Conservation (phyloP, 2,888 invertebrate genomes). For the Caenorhabditis afra region DNA sequence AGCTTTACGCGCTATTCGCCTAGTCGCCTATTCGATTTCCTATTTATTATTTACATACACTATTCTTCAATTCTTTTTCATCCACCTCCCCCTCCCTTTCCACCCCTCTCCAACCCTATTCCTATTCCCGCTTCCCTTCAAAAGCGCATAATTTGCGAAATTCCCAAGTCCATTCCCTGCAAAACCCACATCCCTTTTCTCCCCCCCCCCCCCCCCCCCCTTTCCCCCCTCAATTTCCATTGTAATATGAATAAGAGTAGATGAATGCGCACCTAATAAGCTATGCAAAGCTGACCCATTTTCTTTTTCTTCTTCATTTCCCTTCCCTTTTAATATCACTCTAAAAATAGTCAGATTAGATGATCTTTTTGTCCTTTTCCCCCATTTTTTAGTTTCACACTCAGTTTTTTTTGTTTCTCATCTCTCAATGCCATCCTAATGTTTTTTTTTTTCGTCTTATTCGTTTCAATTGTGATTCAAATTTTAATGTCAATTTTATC, state of each 20-base stretch:
- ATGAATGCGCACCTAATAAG: too few relatives aligned
- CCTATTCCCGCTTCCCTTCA: too few relatives aligned
- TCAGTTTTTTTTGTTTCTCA: not conserved
- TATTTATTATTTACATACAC: slow-evolving; percentile 15
- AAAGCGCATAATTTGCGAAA: slow-evolving; percentile 29
- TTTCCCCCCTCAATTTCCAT: too few relatives aligned
- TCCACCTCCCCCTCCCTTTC: too few relatives aligned
- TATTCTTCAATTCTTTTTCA: slow-evolving; percentile 8
- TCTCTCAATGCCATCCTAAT: slow-evolving; percentile 5
- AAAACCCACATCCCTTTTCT: too few relatives aligned
- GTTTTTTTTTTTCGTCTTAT: slow-evolving; percentile 1
- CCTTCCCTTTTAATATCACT: not conserved
- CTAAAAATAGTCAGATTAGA: slow-evolving; percentile 27
- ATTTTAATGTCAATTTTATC: too few relatives aligned
- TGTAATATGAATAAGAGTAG: too few relatives aligned
- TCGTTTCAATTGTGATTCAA: not conserved
- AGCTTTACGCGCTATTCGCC: not conserved
- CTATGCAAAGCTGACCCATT: too few relatives aligned
- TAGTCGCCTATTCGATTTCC: not conserved
- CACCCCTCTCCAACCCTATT: too few relatives aligned
- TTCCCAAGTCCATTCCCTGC: slow-evolving; percentile 37
- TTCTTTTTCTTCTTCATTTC: not conserved
- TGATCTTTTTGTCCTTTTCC: slow-evolving; percentile 22
- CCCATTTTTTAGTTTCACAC: slow-evolving; percentile 3
- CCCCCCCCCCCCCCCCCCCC: too few relatives aligned